These are phyloP conservation scores for Corythaixoides concolor DNA, from an alignment of 2,113 vertebrate genomes.

Conservation along the genomic window DNA sequence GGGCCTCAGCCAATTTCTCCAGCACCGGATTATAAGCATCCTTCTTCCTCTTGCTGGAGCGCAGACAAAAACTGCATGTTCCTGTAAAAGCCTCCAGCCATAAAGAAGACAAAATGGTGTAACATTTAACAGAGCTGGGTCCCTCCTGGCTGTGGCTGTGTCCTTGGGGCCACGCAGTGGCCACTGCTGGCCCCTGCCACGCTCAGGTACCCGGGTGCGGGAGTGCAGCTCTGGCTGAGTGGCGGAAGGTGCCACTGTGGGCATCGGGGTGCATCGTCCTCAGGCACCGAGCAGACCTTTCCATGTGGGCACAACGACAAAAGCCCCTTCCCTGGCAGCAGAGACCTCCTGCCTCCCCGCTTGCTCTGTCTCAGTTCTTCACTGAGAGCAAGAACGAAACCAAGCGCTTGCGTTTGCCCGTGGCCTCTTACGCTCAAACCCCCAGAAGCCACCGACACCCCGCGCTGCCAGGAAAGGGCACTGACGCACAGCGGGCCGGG, in stretches of 20 bases:
- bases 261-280: not conserved
- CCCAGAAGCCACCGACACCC: fast-evolving
- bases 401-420: not conserved
- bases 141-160: not conserved
- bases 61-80: slow-evolving; percentile 57
- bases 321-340: not conserved
- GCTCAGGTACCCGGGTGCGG: not conserved
- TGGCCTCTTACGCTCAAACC: not conserved
- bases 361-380: not conserved
- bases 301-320: not conserved
- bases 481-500: not conserved
- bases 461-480: not conserved
- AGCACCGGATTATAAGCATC: slow-evolving; percentile 50
- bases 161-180: not conserved
- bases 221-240: not conserved
- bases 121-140: not conserved
- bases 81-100: slow-evolving; percentile 39
- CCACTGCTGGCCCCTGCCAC: not conserved
- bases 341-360: not conserved
- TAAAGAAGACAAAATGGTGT: slow-evolving; percentile 25
- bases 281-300: not conserved
- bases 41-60: slow-evolving; percentile 59
- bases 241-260: not conserved
- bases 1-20: slow-evolving; percentile 52
- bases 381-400: not conserved